Evolutionary conservation across 2,888 invertebrate genomes (phyloP), one percentile per base, ranked within the genome.

Genomic region (Erynnis tages): DNA sequence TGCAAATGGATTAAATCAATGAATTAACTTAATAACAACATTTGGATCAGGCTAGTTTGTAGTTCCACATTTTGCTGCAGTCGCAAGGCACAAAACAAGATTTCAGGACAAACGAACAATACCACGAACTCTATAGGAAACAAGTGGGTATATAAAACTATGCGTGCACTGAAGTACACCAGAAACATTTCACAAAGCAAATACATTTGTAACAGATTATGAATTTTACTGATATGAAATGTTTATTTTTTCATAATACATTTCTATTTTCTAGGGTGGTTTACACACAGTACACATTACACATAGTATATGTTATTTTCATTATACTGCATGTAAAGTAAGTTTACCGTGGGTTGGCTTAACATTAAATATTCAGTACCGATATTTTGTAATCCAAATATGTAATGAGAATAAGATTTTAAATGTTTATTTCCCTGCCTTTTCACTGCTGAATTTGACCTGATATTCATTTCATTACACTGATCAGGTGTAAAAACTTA

Each of bases 31-130:
- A n/a, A n/a, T n/a, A n/a, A n/a, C n/a, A n/a, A n/a, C n/a, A 27
- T 23, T 45, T 27, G 10, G 21, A 25, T 35, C 14, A 41, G 49
- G 49, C 48, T 53, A 50, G 44, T 55, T 61, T 67, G 70, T 71
- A 73, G 5, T 21, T 11, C 73, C 72, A 66, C 65, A 77, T 71
- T 68, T 65, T 62, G 67, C 62, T 70, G 76, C 73, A 66, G 67
- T 69, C 60, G 77, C 74, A 88, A 87, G 87, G 87, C 87, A 88
- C 87, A 79, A 86, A 79, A 79, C 65, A 86, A 85, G 66, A 74
- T 60, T 66, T 66, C 60, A 69, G 69, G 66, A 65, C 59, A 65
- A 66, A 63, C 60, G 57, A 65, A 60, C 58, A 53, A 60, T 45
- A 56, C 54, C 56, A 61, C 58, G 57, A 61, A 62, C 58, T 45